Evolutionary conservation across 1,140 invertebrate genomes (phyloP), one percentile per base, ranked within the genome.

Genomic region (Yoshiicerus persimilis): DNA sequence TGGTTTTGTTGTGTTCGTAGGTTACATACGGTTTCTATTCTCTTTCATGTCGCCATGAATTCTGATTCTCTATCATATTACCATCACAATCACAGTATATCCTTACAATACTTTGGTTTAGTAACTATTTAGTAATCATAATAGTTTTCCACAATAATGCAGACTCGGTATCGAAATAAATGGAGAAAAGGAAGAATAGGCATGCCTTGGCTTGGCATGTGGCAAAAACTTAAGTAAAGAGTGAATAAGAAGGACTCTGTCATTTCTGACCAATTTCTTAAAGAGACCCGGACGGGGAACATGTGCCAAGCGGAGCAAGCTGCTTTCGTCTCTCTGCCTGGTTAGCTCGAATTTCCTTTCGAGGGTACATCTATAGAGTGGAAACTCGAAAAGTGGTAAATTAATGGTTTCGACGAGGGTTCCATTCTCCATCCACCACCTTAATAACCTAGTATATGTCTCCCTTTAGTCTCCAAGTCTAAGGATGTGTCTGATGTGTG

Each of bases 281-380:
- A 56, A 80, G 75, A 80, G 75, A 80, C 75, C 75, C 75, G 75
- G 75, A 80, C 75, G 75, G 75, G 30, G 75, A 80, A 80, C 75
- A 80, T 80, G 75, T 80, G 75, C 75, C 75, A 36, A 80, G 75
- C 75, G 75, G 32, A 20, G 75, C n/a, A 36, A n/a, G 47, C 47
- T 56, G 47, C 47, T 56, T n/a, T n/a, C n/a, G n/a, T n/a, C 47
- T 56, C 16, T 41, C 39, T n/a, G 39, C 39, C 10, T 64, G 27
- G 10, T 75, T 75, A 32, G 30, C 70, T 75, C 27, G 34, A 80
- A 38, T 80, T 80, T 70, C 66, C 66, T 70, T 70, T 4, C 8
- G 25, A 27, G 10, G 27, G 30, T 30, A 70, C 64, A 70, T 34
- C 16, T 32, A 20, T n/a, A 80, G n/a, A 32, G 75, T 9, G 20